Evolutionary conservation across 2,797 vertebrate genomes (phyloP), one percentile per base, ranked within the genome.

Genomic region (Astyanax mexicanus): DNA sequence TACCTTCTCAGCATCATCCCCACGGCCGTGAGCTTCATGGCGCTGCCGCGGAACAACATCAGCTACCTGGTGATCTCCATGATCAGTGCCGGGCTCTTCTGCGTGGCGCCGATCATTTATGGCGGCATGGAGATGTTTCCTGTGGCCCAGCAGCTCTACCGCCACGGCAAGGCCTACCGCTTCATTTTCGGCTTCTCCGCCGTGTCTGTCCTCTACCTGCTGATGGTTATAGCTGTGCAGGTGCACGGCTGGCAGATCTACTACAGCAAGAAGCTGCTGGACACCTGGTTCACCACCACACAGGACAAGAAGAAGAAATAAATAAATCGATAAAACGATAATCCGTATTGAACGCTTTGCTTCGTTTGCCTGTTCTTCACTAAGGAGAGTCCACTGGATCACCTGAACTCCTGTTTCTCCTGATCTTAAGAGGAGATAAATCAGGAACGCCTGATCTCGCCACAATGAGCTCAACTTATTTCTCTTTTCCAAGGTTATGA

Each of bases 81-180:
- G 97, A 96, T 99, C 90, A 96, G 97, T 72, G 87, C 92, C 0
- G 98, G 97, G 1, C 95, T 99, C 10, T 98, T 99, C 80, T 97
- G 95, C 0, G 83, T 98, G 5, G 96, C 95, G 0, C 96, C 98
- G 0, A 94, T 98, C 29, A 94, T 99, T 84, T 99, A 99, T 0
- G 97, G 98, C 15, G 88, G 90, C 71, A 98, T 99, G 96, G 98
- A 99, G 90, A 99, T 99, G 98, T 98, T 99, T 82, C 98, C 98
- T 0, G 93, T 96, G 69, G 97, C 96, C 0, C 96, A 98, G 91
- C 96, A 98, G 90, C 94, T 99, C 11, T 97, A 96, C 74, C 95
- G 95, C 1, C 96, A 98, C 0, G 97, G 97, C 83, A 98, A 97
- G 83, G 95, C 96, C 1, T 98, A 98, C 87, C 95, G 96, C 84